Evolutionary conservation across 2,888 invertebrate species (phyloP), one percentile per base, ranked within the genome.

Genomic region (Palloptera scutellata): DNA sequence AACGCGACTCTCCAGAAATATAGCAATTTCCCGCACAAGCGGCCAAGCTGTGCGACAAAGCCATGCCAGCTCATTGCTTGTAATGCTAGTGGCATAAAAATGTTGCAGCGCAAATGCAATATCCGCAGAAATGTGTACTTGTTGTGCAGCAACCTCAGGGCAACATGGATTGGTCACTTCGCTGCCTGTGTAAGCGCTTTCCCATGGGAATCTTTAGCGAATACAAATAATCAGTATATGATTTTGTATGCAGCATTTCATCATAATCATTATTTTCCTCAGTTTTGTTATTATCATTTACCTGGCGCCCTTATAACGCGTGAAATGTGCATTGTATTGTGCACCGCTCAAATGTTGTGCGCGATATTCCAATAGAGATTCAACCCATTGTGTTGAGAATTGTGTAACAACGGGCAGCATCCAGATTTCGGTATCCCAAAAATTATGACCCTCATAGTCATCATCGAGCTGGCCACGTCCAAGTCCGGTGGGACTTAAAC

Each of bases 381-480:
- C 84, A 1, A 86, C 87, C 76, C 88, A 87, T 6, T 80, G 75
- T 0, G 87, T 87, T 55, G 87, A 86, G 8, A 89, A 77, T 40
- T 89, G 81, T 11, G 88, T 80, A 6, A 88, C 87, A 0, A 86
- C 81, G 0, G 89, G 89, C 61, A 87, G 86, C 87, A 89, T 89
- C 89, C 89, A 89, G 55, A 87, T 88, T 79, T 89, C 89, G 0
- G 89, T 89, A 72, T 89, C 89, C 89, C 89, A 89, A 77, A 89
- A 88, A 73, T 87, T 89, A 75, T 89, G 89, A 13, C 89, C 89
- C 86, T 85, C 69, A 68, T 86, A 86, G 68, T 85, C 86, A 0
- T 75, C 74, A 13, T 77, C 78, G 9, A 81, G 73, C 64, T 81
- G 75, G 8, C 80, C 81, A 66, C 88, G 86, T 0, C 88, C 88